Evolutionary conservation across 2,888 invertebrate genomes (phyloP), one percentile per base, ranked within the genome.

Genomic region (Mamestra brassicae): DNA sequence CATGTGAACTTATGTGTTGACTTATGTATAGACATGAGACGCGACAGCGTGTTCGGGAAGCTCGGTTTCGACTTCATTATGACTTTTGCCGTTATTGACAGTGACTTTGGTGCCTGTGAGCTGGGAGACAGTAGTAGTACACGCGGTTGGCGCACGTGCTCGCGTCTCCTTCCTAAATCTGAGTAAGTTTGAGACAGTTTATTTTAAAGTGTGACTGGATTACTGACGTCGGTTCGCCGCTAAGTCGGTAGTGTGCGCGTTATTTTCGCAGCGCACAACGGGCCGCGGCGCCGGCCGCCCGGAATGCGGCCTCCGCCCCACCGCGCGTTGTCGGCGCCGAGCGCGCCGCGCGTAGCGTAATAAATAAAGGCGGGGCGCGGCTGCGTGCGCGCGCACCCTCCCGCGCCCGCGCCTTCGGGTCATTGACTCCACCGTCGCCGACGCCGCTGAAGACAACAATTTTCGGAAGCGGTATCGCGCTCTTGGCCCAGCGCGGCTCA

Each of bases 311-410:
- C 95, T 95, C 94, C 93, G 93, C 95, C 94, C 95, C 94, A 93
- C 93, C 94, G 94, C 93, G 93, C 91, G 92, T 91, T 90, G 93
- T 92, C 90, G 90, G 92, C 93, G 93, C 91, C 91, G 92, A 90
- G 92, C 94, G 93, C 92, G 91, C 93, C 94, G 95, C 95, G 93
- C 95, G 95, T 95, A 95, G 94, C 95, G 96, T 96, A 96, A 96
- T 96, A 96, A 96, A 96, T 96, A 96, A 96, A 96, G 95, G 96
- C 95, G 95, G 96, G 95, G 96, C 95, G 95, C 95, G 94, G 95
- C 93, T 95, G 94, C 94, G 95, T 95, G 96, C 95, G 96, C 94
- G 95, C 96, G 95, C 96, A 96, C 95, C 95, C 94, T 95, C 95
- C 95, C 95, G 94, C 95, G 92, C 93, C 92, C 93, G 90, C 91